Percentiles rank a stretch among this genome's conserved stretches.
phyloP scores from a whole-genome alignment of 2,113 vertebrate species.

The Willisornis vidua region DNA sequence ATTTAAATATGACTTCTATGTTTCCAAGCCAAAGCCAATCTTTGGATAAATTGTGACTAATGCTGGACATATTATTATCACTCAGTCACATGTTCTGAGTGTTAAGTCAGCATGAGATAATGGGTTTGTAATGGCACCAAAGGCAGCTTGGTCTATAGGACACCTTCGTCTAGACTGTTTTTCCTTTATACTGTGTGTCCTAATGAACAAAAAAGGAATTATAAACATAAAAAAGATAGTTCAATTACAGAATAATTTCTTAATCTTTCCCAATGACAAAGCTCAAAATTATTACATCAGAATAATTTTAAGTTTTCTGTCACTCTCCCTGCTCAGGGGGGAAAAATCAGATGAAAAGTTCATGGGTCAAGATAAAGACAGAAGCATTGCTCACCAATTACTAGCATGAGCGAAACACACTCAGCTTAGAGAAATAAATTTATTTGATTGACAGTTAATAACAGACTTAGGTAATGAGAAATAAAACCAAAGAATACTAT shows the following conservation, averaged over 20 bases:
- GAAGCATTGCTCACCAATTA: background rate
- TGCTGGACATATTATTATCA: background rate
- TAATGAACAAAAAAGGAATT: background rate
- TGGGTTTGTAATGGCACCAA: background rate
- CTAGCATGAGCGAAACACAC: background rate
- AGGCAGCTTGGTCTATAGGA: background rate
- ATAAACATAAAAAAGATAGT: background rate
- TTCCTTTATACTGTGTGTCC: background rate
- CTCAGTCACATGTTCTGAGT: background rate
- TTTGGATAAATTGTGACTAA: background rate
- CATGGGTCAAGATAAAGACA: background rate
- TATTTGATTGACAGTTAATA: background rate
- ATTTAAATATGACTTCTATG: background rate
- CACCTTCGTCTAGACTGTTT: background rate
- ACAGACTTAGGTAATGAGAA: background rate
- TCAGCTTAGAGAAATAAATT: background rate
- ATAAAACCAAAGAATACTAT: background rate
- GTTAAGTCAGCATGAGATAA: background rate
- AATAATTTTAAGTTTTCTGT: background rate
- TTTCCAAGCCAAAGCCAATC: background rate
- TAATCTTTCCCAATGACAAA: background rate
- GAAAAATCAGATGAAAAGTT: background rate
- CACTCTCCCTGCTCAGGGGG: fast-evolving
- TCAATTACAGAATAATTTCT: background rate
- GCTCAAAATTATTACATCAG: background rate